Conservation (phyloP, 2,888 invertebrate genomes). For the Himalopsyche tibetana region DNA sequence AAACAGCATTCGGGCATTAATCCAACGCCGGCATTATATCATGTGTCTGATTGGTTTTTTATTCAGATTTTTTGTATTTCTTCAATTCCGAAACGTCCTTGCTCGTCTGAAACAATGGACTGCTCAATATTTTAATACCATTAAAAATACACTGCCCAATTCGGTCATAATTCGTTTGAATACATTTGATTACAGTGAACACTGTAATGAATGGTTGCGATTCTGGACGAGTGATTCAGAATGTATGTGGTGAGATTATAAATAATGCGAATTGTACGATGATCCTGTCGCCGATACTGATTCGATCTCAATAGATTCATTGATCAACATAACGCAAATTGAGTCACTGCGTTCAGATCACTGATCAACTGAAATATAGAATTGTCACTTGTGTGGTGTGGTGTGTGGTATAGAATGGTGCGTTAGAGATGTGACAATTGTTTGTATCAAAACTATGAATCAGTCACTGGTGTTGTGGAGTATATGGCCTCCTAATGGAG, state of each 20-base stretch:
- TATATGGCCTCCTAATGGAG: too few species aligned
- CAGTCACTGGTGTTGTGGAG: too few species aligned
- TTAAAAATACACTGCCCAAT: slow-evolving; percentile 7
- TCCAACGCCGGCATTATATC: background rate
- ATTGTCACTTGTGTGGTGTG: too few species aligned
- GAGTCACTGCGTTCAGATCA: too few species aligned
- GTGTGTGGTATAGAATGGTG: too few species aligned
- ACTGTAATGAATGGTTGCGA: background rate
- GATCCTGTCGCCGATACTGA: too few species aligned
- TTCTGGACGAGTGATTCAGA: background rate
- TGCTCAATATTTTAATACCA: background rate
- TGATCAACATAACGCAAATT: too few species aligned
- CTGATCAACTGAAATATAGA: too few species aligned
- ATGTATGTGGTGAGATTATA: background rate
- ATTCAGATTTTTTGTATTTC: background rate
- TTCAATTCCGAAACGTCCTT: slow-evolving; percentile 10
- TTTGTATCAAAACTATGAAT: too few species aligned
- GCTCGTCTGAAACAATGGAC: background rate
- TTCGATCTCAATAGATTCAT: too few species aligned
- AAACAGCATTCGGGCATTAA: background rate
- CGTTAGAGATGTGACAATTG: too few species aligned
- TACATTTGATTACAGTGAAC: background rate
- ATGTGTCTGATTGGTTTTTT: slow-evolving; percentile 9
- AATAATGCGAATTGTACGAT: too few species aligned
- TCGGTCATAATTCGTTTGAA: background rate